Base-by-base conservation (phyloP, 2,113 vertebrate genomes). In the Campylomormyrus tamandua region DNA sequence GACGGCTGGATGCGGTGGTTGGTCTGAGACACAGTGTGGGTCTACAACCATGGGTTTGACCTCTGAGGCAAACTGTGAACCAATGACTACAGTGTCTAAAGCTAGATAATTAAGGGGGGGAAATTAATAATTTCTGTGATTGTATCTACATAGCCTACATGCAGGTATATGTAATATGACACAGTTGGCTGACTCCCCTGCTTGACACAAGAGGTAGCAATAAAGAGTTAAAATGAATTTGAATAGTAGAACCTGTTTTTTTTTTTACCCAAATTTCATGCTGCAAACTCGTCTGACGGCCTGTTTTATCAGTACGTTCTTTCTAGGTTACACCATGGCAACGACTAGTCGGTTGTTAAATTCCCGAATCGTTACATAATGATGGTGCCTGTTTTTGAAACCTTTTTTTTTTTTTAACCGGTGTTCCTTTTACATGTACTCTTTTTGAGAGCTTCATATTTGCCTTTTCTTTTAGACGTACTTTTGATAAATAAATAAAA, bases 401-500 rank as follows among this genome's bases (percentile, higher is more conserved):
- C 53, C 5, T 53, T 53, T 19, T 52, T 77, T 80, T 53, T 19
- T 52, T 77, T 80, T 80, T 42, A 0, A 80, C 74, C 2, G 15
- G 74, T 77, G 70, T 27, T 19, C 5, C 2, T 35, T 80, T 74
- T 80, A 8, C 74, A 80, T 42, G 35, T 42, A 17, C 5, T 77
- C 15, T 13, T 42, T 77, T 39, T 27, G 39, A 80, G 15, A 39
- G 74, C 35, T 42, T 31, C n/a, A 31, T 70, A 13, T 70, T 13
- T 70, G 1, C 62, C 9, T 31, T 70, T 42, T 42, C 35, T 42
- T 80, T 19, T 80, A 39, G 19, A 80, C 35, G 6, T 35, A 42
- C 70, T 80, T 80, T 80, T 80, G 35, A 80, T 80, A 80, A 42
- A 77, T 77, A 77, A 39, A 77, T 80, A 80, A 80, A 80, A 80